Percentiles rank a stretch among this genome's conserved stretches.
Evolutionary conservation across 2,113 vertebrate species (phyloP).

Genomic region (Panurus biarmicus): DNA sequence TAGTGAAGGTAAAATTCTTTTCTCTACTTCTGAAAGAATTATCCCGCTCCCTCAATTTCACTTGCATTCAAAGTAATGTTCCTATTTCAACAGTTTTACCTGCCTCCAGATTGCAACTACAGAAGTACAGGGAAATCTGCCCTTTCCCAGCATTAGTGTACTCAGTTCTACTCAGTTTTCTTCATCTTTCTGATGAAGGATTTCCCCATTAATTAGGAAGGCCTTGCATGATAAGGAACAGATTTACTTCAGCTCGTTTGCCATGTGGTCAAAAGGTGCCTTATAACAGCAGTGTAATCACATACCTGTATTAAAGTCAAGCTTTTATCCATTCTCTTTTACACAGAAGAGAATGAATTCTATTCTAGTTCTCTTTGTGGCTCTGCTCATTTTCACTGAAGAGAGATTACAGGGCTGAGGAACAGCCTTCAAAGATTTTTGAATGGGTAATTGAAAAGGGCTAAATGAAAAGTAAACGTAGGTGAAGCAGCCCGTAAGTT

Average conservation of each 20-base stretch:
- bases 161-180: neutral
- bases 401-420: neutral
- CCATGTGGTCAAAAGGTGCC: neutral
- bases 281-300: neutral
- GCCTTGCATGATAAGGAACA: neutral
- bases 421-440: neutral
- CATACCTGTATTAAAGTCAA: neutral
- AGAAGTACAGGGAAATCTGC: neutral
- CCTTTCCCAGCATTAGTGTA: neutral
- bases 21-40: neutral
- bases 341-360: neutral
- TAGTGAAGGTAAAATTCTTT: neutral
- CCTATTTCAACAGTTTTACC: neutral
- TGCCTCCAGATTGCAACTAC: neutral
- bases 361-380: neutral
- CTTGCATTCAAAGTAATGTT: neutral
- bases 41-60: neutral
- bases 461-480: neutral
- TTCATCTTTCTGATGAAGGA: neutral
- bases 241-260: neutral
- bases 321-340: neutral
- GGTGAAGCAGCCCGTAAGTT: neutral
- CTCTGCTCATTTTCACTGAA: neutral
- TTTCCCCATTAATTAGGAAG: constrained; percentile 1
- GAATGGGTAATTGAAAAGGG: neutral